Conservation (phyloP, 2,888 invertebrate species). For the Tenthredo amoena region DNA sequence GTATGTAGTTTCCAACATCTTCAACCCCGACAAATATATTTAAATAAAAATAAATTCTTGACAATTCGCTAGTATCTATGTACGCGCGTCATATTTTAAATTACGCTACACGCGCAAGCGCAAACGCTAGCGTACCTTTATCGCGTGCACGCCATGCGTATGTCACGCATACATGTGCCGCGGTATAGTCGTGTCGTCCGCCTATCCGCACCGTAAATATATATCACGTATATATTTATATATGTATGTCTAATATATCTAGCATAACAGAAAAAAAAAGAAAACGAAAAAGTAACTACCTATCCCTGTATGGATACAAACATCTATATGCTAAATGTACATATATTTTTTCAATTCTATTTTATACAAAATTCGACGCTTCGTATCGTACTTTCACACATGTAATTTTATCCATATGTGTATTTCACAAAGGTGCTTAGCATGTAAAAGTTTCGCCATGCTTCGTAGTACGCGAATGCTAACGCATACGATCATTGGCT, state of each 20-base stretch:
- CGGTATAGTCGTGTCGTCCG: not conserved
- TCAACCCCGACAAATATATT: conserved; percentile 26
- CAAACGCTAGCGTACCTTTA: conserved; percentile 47
- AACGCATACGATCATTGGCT: conserved; percentile 45
- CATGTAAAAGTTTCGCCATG: conserved; percentile 49
- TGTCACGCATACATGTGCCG: conserved; percentile 36
- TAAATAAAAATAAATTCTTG: conserved; percentile 27
- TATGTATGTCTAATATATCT: conserved; percentile 25
- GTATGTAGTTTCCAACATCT: not conserved
- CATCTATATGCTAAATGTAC: not conserved
- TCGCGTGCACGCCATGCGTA: conserved; percentile 51
- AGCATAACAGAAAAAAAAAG: not conserved
- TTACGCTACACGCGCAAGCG: conserved; percentile 49
- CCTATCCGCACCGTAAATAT: conserved; percentile 35
- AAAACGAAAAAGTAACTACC: not conserved
- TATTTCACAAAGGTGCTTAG: conserved; percentile 35
- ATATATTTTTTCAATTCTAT: not conserved
- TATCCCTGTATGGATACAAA: not conserved
- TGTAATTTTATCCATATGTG: not conserved
- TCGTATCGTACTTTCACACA: not conserved
- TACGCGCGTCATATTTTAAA: conserved; percentile 53
- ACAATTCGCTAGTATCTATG: conserved; percentile 7
- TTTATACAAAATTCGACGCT: conserved; percentile 6
- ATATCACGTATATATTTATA: conserved; percentile 3
- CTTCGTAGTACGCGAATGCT: conserved; percentile 29